These are phyloP conservation scores for Leucania comma DNA, from an alignment of 2,888 invertebrate genomes.

Conservation along the genomic window DNA sequence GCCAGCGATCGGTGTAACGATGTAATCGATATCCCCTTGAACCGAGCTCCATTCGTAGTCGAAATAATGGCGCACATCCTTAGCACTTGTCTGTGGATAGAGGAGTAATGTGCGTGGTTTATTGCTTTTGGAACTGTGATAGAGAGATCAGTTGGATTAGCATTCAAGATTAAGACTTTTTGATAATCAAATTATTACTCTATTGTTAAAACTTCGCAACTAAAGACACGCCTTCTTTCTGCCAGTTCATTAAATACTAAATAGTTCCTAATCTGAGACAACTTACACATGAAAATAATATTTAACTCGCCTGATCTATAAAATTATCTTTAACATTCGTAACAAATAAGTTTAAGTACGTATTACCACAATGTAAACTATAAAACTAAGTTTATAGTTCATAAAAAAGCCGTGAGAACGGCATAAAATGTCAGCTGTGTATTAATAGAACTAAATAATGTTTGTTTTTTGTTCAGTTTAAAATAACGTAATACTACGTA, in stretches of 20 bases:
- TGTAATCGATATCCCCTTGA: conserved; percentile 77
- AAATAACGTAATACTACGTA: not conserved
- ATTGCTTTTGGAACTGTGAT: conserved; percentile 25
- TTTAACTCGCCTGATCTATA: not conserved
- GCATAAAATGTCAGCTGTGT: conserved; percentile 10
- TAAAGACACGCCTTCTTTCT: too few relatives aligned
- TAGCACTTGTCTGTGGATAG: conserved; percentile 36
- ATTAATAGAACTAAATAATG: not conserved
- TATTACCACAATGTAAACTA: conserved; percentile 10
- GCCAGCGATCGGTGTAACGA: conserved; percentile 63
- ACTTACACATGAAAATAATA: too few relatives aligned
- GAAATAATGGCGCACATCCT: conserved; percentile 77
- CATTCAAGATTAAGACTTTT: too few relatives aligned
- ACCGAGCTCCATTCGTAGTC: conserved; percentile 66
- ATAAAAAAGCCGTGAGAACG: conserved; percentile 34
- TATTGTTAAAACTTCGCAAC: too few relatives aligned
- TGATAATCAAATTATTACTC: too few relatives aligned
- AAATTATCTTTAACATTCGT: conserved; percentile 1
- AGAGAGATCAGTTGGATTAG: not conserved
- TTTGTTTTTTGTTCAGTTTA: not conserved
- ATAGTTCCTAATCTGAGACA: too few relatives aligned
- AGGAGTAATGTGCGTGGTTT: conserved; percentile 46
- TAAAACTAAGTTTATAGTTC: conserved; percentile 26
- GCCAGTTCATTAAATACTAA: too few relatives aligned
- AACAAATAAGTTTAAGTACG: conserved; percentile 21